phyloP scores from a whole-genome alignment of 2,888 invertebrate genomes.

The Mimas tiliae region DNA sequence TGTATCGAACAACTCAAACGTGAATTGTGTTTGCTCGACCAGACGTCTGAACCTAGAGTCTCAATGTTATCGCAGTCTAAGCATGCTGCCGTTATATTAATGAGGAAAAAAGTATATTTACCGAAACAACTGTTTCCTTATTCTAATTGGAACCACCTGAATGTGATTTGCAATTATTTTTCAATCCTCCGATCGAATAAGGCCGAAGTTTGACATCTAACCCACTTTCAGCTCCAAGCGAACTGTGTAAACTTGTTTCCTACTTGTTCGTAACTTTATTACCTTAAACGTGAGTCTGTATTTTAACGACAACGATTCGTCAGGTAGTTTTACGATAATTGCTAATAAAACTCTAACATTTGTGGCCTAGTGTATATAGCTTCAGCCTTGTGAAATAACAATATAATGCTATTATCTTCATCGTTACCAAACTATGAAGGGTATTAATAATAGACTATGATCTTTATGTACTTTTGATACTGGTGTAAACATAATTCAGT shows the following conservation, averaged over 20 bases:
- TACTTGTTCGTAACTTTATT: slow-evolving; percentile 24
- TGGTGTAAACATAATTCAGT: not conserved
- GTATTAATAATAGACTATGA: not conserved
- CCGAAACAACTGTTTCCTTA: not conserved
- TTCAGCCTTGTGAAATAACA: slow-evolving; percentile 1
- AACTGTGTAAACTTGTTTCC: slow-evolving; percentile 23
- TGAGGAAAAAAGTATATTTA: no score
- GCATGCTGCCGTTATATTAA: no score
- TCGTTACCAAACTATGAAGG: not conserved
- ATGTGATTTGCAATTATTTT: not conserved
- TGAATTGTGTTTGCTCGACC: no score
- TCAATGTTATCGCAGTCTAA: no score
- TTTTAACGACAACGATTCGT: slow-evolving; percentile 25
- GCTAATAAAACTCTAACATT: slow-evolving; percentile 26
- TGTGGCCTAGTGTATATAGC: not conserved
- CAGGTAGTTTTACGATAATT: slow-evolving; percentile 26
- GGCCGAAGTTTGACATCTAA: slow-evolving; percentile 14
- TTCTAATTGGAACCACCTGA: not conserved
- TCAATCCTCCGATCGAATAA: not conserved
- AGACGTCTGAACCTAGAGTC: no score
- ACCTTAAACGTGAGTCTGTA: slow-evolving; percentile 18
- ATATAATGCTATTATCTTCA: not conserved
- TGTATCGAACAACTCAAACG: no score
- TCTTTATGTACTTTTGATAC: not conserved
- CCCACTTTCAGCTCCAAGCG: not conserved